These are phyloP conservation scores for Drosophila barbarae DNA, from an alignment of 2,888 invertebrate species.

Conservation along the genomic window DNA sequence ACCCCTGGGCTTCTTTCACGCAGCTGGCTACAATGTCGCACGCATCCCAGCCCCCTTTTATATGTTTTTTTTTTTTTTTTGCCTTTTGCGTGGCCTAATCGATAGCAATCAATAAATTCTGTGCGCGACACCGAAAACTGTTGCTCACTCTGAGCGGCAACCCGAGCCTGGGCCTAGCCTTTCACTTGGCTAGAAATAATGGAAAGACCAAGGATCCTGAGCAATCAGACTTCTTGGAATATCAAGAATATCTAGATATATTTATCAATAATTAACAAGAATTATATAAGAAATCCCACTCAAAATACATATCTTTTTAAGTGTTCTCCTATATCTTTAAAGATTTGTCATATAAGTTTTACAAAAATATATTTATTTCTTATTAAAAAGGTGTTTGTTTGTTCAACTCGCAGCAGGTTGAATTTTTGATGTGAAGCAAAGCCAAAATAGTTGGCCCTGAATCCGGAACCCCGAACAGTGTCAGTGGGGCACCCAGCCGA, in stretches of 20 bases:
- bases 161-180: not conserved
- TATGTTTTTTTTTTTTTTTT: too few relatives aligned
- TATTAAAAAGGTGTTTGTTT: too few relatives aligned
- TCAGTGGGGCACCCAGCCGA: conserved; percentile 2
- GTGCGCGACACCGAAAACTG: conserved; percentile 32
- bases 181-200: not conserved
- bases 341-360: not conserved
- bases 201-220: not conserved
- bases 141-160: conserved; percentile 19
- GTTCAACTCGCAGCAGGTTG: conserved; percentile 2
- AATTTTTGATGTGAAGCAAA: not conserved
- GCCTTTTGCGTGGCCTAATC: conserved; percentile 45
- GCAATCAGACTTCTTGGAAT: too few relatives aligned
- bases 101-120: conserved; percentile 65
- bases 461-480: not conserved
- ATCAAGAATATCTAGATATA: not conserved
- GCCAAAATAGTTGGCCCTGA: not conserved
- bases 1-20: conserved; percentile 9
- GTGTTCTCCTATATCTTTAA: not conserved
- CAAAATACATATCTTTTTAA: not conserved
- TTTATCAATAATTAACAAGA: not conserved
- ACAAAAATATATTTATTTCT: too few relatives aligned
- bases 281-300: not conserved
- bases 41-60: conserved; percentile 10
- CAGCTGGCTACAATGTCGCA: conserved; percentile 35